These are phyloP conservation scores for Xenotilapia flavipinnis DNA, from an alignment of 2,113 vertebrate species.

Conservation along the genomic window DNA sequence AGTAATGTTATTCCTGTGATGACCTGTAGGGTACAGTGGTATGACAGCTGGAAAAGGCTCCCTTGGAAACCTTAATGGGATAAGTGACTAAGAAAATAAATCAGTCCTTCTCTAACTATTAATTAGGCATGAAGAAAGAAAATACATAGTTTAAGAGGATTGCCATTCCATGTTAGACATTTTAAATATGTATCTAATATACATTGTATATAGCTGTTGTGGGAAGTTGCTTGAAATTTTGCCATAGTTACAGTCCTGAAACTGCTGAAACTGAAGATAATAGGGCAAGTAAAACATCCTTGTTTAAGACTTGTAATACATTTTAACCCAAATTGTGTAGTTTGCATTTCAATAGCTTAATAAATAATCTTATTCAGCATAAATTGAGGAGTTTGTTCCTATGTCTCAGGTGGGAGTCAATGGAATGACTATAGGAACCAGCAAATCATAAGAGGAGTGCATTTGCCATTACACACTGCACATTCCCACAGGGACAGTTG, in stretches of 20 bases:
- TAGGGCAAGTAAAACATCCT: background rate
- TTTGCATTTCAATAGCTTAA: background rate
- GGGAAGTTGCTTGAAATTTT: background rate
- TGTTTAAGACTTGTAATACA: background rate
- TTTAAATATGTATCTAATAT: background rate
- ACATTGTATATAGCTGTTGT: background rate
- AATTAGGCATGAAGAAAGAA: background rate
- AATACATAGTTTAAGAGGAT: background rate
- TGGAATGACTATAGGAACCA: constrained; percentile 35
- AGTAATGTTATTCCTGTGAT: background rate
- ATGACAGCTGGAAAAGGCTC: background rate
- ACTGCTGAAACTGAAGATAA: background rate
- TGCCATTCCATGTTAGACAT: background rate
- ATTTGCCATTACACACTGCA: constrained; percentile 45
- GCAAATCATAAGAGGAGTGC: constrained; percentile 36
- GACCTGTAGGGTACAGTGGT: background rate
- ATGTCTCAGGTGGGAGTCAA: background rate
- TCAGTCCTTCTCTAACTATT: background rate
- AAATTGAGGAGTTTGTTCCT: background rate
- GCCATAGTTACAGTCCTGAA: background rate
- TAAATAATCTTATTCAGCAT: background rate
- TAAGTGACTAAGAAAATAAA: background rate
- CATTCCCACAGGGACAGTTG: constrained; percentile 17
- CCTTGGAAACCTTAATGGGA: background rate
- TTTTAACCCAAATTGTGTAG: background rate